These are phyloP conservation scores for Podarcis muralis DNA, from an alignment of 2,113 vertebrate genomes.

Conservation along the genomic window DNA sequence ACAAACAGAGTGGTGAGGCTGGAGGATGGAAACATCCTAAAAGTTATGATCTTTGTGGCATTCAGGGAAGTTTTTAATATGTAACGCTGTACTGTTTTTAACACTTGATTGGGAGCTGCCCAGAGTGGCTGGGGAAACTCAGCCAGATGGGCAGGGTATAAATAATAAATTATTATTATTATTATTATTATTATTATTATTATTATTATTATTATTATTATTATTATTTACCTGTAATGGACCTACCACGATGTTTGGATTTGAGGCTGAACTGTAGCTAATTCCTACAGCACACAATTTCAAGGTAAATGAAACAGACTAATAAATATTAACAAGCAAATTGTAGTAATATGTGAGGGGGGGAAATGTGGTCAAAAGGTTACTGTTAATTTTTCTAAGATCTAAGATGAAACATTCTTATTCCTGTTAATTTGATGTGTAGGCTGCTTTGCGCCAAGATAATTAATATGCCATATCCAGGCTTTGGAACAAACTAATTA, in stretches of 20 bases:
- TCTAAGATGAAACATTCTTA: not conserved
- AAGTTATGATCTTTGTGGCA: not conserved
- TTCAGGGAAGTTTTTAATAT: no score
- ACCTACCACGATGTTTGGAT: not conserved
- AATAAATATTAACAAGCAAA: not conserved
- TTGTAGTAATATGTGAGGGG: not conserved
- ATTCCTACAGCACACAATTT: rapidly evolving
- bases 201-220: no score
- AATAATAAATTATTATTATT: no score
- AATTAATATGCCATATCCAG: not conserved
- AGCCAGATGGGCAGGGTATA: no score
- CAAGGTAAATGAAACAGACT: not conserved
- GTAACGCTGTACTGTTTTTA: no score
- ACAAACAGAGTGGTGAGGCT: no score
- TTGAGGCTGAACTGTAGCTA: not conserved
- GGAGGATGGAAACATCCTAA: no score
- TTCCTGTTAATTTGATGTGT: not conserved
- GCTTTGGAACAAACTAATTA: no score
- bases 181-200: no score
- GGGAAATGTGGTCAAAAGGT: not conserved
- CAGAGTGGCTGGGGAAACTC: no score
- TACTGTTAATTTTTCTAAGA: not conserved
- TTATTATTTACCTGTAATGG: rapidly evolving
- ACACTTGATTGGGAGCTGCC: no score
- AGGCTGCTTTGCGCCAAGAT: not conserved